Base-by-base conservation (phyloP, 2,888 invertebrate species). In the Prosopocoilus inquinatus region DNA sequence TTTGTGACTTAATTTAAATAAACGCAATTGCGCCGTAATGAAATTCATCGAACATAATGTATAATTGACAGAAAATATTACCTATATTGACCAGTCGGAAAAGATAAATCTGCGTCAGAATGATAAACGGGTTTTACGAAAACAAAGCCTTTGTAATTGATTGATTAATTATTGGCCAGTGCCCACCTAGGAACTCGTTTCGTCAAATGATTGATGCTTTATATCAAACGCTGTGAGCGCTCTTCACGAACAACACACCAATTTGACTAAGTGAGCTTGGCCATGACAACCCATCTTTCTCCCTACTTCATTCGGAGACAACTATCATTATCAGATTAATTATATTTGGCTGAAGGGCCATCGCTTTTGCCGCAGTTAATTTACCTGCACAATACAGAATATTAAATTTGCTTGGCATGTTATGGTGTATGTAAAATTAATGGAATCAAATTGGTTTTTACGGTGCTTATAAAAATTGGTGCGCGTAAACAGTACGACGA, bases 81-180 rank as follows among this genome's bases (percentile, higher is more conserved):
- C 12, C 12, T 32, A 35, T 45, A 51, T 51, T 51, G 51, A 36
- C 51, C 51, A 51, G 45, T 38, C 51, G 45, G 35, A 51, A 58
- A 56, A 62, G 61, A 63, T 60, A 61, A 52, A 60, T 61, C 58
- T 57, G 56, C 58, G 55, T 51, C 63, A 57, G 61, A 64, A 61
- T 62, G 62, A 62, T 61, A 57, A 61, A 56, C 58, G 56, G 55
- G 51, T 53, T 61, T 56, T 54, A 48, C 54, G 58, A 61, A 64
- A 64, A 62, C 62, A 64, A 62, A 62, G 62, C 59, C 57, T 61
- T 62, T 62, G 64, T 61, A 64, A 64, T 64, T 62, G 62, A 64
- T 64, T 64, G 64, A 64, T 64, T 64, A 64, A 64, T 64, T 63
- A 60, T 57, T 62, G 62, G 61, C 56, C 61, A 52, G 50, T 60